phyloP scores from a whole-genome alignment of 2,888 invertebrate species.

The Xanthorhoe designata region DNA sequence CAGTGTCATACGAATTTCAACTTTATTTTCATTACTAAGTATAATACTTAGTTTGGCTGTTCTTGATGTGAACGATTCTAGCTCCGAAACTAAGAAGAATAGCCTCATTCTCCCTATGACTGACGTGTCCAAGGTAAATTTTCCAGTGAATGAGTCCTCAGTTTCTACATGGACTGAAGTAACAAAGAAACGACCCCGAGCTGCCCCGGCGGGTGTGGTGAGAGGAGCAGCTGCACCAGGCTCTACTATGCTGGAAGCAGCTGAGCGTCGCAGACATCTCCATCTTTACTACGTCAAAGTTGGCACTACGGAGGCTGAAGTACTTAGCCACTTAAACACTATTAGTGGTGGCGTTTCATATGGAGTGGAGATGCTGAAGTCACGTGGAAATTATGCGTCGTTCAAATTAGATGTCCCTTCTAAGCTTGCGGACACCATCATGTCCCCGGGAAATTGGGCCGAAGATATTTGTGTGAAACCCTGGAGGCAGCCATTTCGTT shows the following conservation, averaged over 20 bases:
- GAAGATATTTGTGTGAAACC: conserved; percentile 23
- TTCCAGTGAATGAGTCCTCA: not conserved
- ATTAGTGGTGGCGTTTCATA: not conserved
- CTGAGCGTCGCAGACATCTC: conserved; percentile 7
- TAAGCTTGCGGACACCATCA: conserved; percentile 10
- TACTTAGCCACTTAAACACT: conserved; percentile 2
- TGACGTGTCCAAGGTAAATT: not conserved
- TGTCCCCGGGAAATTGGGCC: conserved; percentile 23
- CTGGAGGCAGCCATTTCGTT: conserved; percentile 23
- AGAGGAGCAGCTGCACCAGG: conserved; percentile 9
- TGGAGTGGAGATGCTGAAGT: conserved; percentile 5
- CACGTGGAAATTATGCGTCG: conserved; percentile 21
- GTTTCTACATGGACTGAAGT: conserved; percentile 1
- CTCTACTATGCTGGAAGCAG: conserved; percentile 1
- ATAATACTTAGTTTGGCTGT: too few species aligned
- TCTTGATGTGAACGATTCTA: too few species aligned
- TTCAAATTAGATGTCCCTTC: conserved; percentile 25
- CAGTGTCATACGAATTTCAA: too few species aligned
- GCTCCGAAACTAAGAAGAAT: too few species aligned
- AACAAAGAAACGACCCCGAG: not conserved
- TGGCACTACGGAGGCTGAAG: conserved; percentile 16
- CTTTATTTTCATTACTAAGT: too few species aligned
- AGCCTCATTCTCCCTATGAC: too few species aligned
- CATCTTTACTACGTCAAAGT: conserved; percentile 18
- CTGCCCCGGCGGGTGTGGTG: conserved; percentile 4